These are phyloP conservation scores for Apotomis betuletana DNA, from an alignment of 2,888 invertebrate species.

Conservation along the genomic window DNA sequence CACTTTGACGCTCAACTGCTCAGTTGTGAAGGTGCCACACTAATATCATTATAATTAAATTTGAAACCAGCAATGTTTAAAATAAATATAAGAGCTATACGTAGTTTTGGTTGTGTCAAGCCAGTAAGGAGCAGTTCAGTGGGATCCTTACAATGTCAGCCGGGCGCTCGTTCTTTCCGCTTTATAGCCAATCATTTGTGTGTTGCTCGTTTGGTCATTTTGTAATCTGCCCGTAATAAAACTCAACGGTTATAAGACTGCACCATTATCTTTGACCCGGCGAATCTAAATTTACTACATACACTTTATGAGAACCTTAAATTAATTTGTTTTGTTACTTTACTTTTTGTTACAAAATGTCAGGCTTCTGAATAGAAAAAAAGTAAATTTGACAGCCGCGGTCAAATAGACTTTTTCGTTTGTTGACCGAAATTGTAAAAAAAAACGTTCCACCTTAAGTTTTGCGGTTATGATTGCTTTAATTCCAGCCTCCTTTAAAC, in stretches of 20 bases:
- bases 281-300: constrained; percentile 52
- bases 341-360: constrained; percentile 16
- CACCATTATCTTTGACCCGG: constrained; percentile 62
- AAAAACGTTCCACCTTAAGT: constrained; percentile 51
- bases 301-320: constrained; percentile 48
- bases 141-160: constrained; percentile 61
- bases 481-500: constrained; percentile 81
- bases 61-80: background rate
- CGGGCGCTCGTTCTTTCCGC: constrained; percentile 58
- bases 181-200: constrained; percentile 76
- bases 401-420: constrained; percentile 51
- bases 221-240: constrained; percentile 74
- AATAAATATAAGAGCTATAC: background rate
- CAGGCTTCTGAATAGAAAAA: constrained; percentile 47
- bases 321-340: constrained; percentile 46
- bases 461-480: constrained; percentile 73
- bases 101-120: background rate
- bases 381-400: constrained; percentile 48
- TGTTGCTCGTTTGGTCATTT: constrained; percentile 68
- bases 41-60: background rate
- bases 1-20: constrained; percentile 26
- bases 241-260: constrained; percentile 67
- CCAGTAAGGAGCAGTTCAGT: constrained; percentile 14
- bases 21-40: constrained; percentile 1
- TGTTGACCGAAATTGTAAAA: constrained; percentile 44